These are phyloP conservation scores for Seira musarum DNA, from an alignment of 2,888 invertebrate genomes.

Conservation along the genomic window DNA sequence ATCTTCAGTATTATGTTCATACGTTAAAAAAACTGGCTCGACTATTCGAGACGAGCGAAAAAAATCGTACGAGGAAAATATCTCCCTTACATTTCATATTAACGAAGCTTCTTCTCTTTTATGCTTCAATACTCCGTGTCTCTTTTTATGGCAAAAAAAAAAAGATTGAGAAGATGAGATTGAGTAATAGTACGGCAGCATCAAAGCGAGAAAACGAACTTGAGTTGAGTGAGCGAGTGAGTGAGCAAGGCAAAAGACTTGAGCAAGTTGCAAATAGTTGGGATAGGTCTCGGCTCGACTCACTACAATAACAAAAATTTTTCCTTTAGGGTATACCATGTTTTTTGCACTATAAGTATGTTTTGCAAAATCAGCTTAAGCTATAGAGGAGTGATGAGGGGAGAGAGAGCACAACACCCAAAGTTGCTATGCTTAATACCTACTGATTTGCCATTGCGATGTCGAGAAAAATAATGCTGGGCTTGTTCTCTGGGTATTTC, in stretches of 20 bases:
- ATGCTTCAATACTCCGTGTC: neutral
- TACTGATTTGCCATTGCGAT: neutral
- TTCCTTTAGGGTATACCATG: neutral
- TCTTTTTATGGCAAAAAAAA: neutral
- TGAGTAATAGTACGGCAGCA: neutral
- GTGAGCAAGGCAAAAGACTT: slow-evolving; percentile 16
- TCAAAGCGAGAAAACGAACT: slow-evolving; percentile 5
- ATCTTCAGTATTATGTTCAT: neutral
- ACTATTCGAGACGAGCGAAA: neutral
- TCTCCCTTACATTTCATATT: no score
- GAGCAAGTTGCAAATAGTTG: slow-evolving; percentile 49
- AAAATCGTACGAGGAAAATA: slow-evolving; percentile 44
- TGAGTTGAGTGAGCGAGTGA: neutral
- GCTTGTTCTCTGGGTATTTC: neutral
- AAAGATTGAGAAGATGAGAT: neutral
- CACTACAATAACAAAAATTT: slow-evolving; percentile 1
- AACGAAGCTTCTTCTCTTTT: neutral
- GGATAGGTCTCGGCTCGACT: slow-evolving; percentile 51
- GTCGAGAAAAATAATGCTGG: neutral
- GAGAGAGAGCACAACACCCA: neutral
- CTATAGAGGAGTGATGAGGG: neutral
- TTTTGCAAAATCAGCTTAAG: neutral
- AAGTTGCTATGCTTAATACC: neutral
- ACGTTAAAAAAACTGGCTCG: neutral
- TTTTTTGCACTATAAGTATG: neutral